Conservation (phyloP, 1,140 invertebrate genomes). For the Papilio aristodemus region DNA sequence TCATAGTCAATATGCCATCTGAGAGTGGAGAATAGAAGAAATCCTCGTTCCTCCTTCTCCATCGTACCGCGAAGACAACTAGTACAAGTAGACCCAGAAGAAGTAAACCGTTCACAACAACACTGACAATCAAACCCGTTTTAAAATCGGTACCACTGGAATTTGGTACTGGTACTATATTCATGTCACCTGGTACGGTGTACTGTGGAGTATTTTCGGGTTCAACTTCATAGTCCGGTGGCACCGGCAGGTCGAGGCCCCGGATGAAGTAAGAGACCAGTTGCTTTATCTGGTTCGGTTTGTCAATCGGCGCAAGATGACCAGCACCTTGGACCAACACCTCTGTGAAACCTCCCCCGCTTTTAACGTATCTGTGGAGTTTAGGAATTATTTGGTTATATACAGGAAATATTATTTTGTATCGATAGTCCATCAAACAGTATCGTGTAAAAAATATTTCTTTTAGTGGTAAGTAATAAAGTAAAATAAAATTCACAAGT, state of each 20-base stretch:
- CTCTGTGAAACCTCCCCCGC: slow-evolving; percentile 86
- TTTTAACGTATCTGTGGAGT: slow-evolving; percentile 84
- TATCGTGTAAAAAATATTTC: no score
- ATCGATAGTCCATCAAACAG: no score
- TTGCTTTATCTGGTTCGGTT: slow-evolving; percentile 86
- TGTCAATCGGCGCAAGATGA: slow-evolving; percentile 90
- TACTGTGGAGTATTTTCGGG: slow-evolving; percentile 40
- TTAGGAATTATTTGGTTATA: neutral
- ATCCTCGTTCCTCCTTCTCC: slow-evolving; percentile 45
- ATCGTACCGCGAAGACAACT: slow-evolving; percentile 41
- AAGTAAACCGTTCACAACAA: slow-evolving; percentile 52
- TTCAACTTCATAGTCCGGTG: slow-evolving; percentile 36
- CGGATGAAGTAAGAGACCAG: slow-evolving; percentile 87
- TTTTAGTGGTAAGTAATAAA: neutral
- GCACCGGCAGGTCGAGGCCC: slow-evolving; percentile 34
- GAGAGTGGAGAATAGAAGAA: slow-evolving; percentile 42
- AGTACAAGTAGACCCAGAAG: slow-evolving; percentile 42
- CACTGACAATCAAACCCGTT: slow-evolving; percentile 48
- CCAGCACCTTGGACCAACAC: slow-evolving; percentile 88
- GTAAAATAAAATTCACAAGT: no score
- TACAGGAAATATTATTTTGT: no score
- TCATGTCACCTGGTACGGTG: neutral
- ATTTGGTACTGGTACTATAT: slow-evolving; percentile 34
- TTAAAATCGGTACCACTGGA: slow-evolving; percentile 19
- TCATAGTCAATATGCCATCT: slow-evolving; percentile 46